These are phyloP conservation scores for Myxocyprinus asiaticus DNA, from an alignment of 2,113 vertebrate genomes.

Conservation along the genomic window DNA sequence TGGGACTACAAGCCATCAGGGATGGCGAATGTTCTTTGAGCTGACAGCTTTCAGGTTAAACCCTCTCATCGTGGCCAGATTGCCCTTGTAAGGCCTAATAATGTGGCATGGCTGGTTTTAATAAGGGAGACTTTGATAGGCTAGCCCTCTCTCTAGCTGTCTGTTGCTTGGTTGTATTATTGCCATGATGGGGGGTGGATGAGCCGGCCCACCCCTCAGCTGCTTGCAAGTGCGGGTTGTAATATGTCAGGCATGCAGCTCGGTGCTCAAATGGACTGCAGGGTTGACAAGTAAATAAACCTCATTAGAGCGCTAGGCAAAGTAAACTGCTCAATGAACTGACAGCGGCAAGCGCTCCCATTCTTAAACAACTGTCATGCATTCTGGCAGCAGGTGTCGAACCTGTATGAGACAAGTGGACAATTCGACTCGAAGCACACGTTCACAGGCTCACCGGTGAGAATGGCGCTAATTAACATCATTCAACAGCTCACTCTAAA, in stretches of 20 bases:
- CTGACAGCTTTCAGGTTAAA: conserved; percentile 74
- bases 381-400: conserved; percentile 64
- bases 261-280: conserved; percentile 59
- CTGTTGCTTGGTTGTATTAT: neutral
- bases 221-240: neutral
- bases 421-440: conserved; percentile 31
- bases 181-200: neutral
- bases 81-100: conserved; percentile 81
- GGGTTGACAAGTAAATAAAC: conserved; percentile 79
- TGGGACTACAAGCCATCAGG: conserved; percentile 79
- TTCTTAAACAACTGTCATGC: conserved; percentile 73
- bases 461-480: conserved; percentile 35
- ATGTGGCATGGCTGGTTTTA: conserved; percentile 75
- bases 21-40: conserved; percentile 76
- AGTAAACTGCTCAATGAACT: conserved; percentile 67
- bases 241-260: conserved; percentile 52
- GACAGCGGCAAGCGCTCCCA: conserved; percentile 70
- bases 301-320: conserved; percentile 72
- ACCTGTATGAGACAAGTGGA: conserved; percentile 39
- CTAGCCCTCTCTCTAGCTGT: neutral
- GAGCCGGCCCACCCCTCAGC: neutral
- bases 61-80: conserved; percentile 66
- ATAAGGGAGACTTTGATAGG: conserved; percentile 77
- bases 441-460: neutral
- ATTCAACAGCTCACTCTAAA: conserved; percentile 15